Percentiles rank a stretch among this genome's conserved stretches.
phyloP scores from a whole-genome alignment of 2,888 invertebrate genomes.

The Dynastes grantii region DNA sequence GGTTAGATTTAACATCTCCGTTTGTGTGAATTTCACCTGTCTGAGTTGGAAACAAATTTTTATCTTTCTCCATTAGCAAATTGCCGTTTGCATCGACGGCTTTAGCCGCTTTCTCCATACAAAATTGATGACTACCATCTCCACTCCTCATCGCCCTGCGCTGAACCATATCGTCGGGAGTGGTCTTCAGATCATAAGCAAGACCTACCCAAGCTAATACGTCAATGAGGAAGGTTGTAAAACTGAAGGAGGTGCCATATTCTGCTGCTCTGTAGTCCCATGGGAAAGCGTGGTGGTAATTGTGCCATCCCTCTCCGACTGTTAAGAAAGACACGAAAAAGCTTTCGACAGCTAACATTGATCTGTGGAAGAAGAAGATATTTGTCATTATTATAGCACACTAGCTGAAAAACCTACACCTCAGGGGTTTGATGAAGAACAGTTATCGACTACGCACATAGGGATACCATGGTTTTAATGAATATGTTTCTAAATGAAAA shows the following conservation, averaged over 20 bases:
- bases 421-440: no score
- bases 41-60: not conserved
- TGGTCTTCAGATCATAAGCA: conserved; percentile 77
- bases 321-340: conserved; percentile 76
- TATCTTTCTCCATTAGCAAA: not conserved
- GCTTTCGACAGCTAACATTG: conserved; percentile 78
- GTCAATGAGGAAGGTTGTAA: conserved; percentile 78
- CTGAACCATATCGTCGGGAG: conserved; percentile 70
- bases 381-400: not conserved
- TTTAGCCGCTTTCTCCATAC: conserved; percentile 57
- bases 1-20: not conserved
- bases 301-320: conserved; percentile 82
- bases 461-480: no score
- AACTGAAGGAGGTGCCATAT: conserved; percentile 74
- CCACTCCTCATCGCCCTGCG: conserved; percentile 77
- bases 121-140: conserved; percentile 75
- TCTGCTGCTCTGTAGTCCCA: conserved; percentile 77
- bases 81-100: not conserved
- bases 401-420: no score
- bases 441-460: no score
- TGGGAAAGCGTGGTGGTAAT: conserved; percentile 85
- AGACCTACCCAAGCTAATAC: conserved; percentile 74
- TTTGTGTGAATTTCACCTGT: not conserved
- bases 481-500: no score
- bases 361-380: conserved; percentile 65